Base-by-base conservation (phyloP, 2,113 vertebrate genomes). In the Dolichotis patagonum region DNA sequence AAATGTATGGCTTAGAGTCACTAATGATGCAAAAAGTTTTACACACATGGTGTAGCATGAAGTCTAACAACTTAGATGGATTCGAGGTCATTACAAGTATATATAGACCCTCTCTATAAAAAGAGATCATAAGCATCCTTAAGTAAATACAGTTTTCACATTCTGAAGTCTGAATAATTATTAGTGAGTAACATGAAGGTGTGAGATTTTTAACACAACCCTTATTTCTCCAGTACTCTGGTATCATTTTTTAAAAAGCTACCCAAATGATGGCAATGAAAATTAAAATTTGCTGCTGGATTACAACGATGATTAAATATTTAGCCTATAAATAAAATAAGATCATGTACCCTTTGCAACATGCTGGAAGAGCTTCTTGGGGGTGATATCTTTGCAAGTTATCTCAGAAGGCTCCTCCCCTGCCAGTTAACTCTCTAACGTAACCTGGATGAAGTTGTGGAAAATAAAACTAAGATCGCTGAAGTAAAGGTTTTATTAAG, bases 401-500 rank as follows among this genome's bases (percentile, higher is more conserved):
- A 54, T 58, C 32, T 81, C 85, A 90, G 16, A 90, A 28, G 35
- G n/a, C 11, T 83, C 71, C n/a, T 16, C 32, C 32, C 41, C n/a
- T 46, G 43, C 32, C 41, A 65, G n/a, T 67, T 95, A 71, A 80
- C 80, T 94, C 32, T 73, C 58, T 60, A 4, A 80, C 90, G 67
- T 95, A 69, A 80, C n/a, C 92, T 71, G 84, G 32, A 32, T 35
- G 60, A 82, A 81, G 52, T 3, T 85, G 60, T 85, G 14, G 11
- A 67, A 97, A 96, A 93, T 92, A 91, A 95, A 52, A 58, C 26
- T 19, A 63, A 78, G 3, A 14, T 10, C 49, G 11, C 26, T 52
- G 19, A 94, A 75, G 35, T n/a, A 83, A 97, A 91, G n/a, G 71
- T 56, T 91, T 96, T 54, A 90, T 43, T 52, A 65, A 94, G 91